Evolutionary conservation across 2,797 vertebrate genomes (phyloP), one percentile per base, ranked within the genome.

Genomic region (Falco rusticolus): DNA sequence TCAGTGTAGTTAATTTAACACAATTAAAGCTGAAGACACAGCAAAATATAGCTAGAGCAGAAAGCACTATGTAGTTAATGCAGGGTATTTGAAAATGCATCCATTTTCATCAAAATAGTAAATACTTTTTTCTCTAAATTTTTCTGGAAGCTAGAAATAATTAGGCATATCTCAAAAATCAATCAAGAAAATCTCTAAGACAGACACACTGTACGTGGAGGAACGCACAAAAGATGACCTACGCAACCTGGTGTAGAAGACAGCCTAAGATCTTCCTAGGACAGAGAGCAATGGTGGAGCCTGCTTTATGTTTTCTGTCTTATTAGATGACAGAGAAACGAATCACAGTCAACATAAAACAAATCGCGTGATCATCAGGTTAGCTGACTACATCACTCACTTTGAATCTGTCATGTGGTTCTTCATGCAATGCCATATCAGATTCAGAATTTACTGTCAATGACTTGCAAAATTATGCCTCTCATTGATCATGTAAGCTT

Each of bases 201-300:
- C 19, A 78, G 47, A 59, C 11, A 26, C 0, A 0, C 5, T 61
- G 16, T 26, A 33, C 15, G 3, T 22, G 9, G 17, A 75, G 16
- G 16, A 43, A 20, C 11, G 59, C 20, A 41, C 4, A 53, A 26
- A 84, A 47, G 18, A 9, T 1, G 1, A 18, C 20, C 8, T 26
- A 3, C 13, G 17, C 3, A 48, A 18, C 61, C 54, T 50, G 29
- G 2, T 65, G 26, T 6, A 70, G 41, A 65, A 50, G 34, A 39
- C 45, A 34, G 41, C 13, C 47, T 74, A 84, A 71, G 34, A 15
- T 18, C 4, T 1, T 34, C 21, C 45, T 33, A 28, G 41, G 16
- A 43, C 0, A 60, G 57, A 15, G 6, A 41, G 1, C 0, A 2
- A 10, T 1, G 2, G 4, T 51, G 61, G 41, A 66, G 6, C 25